These are phyloP conservation scores for Peromyscus melanophrys DNA, from an alignment of 2,797 vertebrate species.

Conservation along the genomic window DNA sequence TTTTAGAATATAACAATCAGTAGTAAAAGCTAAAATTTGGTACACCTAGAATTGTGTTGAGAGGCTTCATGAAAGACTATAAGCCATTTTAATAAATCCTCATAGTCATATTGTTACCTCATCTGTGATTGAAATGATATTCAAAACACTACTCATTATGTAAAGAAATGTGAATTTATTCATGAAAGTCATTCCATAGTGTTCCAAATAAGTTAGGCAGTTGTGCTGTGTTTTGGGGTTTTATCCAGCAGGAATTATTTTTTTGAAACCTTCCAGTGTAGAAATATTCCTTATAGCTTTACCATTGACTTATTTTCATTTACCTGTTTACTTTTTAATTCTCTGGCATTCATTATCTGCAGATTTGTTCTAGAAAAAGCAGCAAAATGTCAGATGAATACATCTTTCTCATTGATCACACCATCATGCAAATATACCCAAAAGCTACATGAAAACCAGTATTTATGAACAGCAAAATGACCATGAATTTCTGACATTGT, in stretches of 20 bases:
- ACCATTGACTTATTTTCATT: background rate
- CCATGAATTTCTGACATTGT: slow-evolving; percentile 50
- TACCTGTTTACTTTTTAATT: slow-evolving; percentile 48
- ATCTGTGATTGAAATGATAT: slow-evolving; percentile 14
- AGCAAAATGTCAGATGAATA: slow-evolving; percentile 62
- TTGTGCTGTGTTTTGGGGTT: background rate
- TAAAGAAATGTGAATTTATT: background rate
- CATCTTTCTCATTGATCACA: slow-evolving; percentile 50
- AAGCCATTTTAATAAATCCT: background rate
- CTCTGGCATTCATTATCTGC: background rate
- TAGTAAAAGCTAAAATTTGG: background rate
- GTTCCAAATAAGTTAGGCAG: background rate
- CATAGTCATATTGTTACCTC: background rate
- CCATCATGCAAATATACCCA: slow-evolving; percentile 25
- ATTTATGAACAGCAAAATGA: slow-evolving; percentile 24
- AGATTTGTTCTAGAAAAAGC: slow-evolving; percentile 56
- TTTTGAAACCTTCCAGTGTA: background rate
- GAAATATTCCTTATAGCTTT: background rate
- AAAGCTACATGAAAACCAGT: slow-evolving; percentile 45
- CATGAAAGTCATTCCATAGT: background rate
- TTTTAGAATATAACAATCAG: background rate
- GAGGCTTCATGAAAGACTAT: background rate
- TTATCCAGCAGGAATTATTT: background rate
- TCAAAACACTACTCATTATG: background rate
- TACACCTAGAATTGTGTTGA: background rate